Conservation (phyloP, 2,797 vertebrate species). For the Dicrostonyx torquatus region DNA sequence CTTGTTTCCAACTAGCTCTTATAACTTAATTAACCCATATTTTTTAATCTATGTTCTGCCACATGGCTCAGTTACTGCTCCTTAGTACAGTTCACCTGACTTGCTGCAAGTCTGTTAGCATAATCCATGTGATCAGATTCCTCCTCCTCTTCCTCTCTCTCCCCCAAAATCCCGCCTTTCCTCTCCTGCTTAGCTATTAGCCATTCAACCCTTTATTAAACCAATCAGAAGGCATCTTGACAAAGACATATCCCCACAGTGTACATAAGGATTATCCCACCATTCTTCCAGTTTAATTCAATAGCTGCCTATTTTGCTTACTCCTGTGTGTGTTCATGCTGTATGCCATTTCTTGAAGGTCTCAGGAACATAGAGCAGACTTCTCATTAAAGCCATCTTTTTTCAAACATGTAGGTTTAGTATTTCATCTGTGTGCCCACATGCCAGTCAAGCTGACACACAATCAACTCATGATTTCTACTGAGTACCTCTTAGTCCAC, state of each 20-base stretch:
- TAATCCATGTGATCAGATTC: background rate
- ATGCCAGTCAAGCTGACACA: background rate
- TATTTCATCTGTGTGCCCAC: background rate
- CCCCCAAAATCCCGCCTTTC: background rate
- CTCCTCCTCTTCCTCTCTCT: background rate
- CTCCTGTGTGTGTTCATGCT: background rate
- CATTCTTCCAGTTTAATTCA: conserved; percentile 24
- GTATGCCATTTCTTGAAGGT: too few relatives aligned
- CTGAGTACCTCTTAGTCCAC: background rate
- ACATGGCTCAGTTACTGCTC: background rate
- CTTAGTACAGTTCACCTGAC: background rate
- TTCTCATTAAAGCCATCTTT: background rate
- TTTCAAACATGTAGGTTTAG: background rate
- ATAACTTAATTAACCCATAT: background rate
- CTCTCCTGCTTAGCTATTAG: background rate
- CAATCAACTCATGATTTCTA: background rate
- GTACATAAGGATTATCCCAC: background rate
- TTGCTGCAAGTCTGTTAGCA: background rate
- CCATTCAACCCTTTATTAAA: background rate
- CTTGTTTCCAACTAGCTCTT: background rate
- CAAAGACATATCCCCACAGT: background rate
- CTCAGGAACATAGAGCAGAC: background rate
- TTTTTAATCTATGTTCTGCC: background rate
- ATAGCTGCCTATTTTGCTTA: conserved; percentile 8
- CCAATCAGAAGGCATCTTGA: background rate